Percentiles rank a stretch among this genome's conserved stretches.
These are phyloP conservation scores for human DNA, from an alignment of 2,113 vertebrate genomes.

Conservation along the genomic window GRCh38 chr22:37234501-37235000, in stretches of 20 bases:
- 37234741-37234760: fast-evolving
- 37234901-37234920: neutral
- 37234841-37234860: neutral
- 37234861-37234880: neutral
- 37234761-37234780: neutral
- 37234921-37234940: neutral
- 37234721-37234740: neutral
- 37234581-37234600: neutral
- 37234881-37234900: neutral
- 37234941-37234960: neutral
- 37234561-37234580: neutral
- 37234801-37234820: neutral
- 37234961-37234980: neutral
- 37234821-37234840: neutral
- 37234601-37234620: neutral
- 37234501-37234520: fast-evolving
- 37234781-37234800: neutral
- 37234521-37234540: too few species aligned
- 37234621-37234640: neutral
- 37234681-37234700: fast-evolving
- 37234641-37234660: neutral
- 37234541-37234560: neutral
- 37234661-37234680: neutral
- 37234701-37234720: neutral
- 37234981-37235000: neutral